Conservation (phyloP, 2,888 invertebrate genomes). For the Lutraria lutraria region DNA sequence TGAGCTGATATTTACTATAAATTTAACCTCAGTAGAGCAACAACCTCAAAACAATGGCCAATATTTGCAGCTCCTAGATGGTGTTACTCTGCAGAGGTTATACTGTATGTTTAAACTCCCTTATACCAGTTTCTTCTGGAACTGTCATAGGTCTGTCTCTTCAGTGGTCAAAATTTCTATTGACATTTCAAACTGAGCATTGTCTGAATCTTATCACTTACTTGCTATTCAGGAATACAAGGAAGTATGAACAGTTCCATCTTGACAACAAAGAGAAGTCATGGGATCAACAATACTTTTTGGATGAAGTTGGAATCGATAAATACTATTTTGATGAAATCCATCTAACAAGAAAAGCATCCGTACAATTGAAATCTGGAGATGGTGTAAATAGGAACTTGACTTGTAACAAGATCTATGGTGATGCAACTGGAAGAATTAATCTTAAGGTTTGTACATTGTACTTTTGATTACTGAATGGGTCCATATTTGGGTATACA, state of each 20-base stretch:
- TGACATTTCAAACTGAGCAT: not conserved
- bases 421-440: conserved; percentile 76
- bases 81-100: no score
- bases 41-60: no score
- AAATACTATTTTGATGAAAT: conserved; percentile 76
- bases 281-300: conserved; percentile 77
- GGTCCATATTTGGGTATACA: no score
- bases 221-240: conserved; percentile 49
- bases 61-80: no score
- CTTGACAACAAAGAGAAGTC: conserved; percentile 73
- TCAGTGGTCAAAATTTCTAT: no score
- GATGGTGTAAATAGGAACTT: conserved; percentile 60
- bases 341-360: conserved; percentile 72
- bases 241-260: conserved; percentile 71
- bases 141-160: no score
- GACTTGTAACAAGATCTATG: conserved; percentile 68
- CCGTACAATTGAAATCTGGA: conserved; percentile 70
- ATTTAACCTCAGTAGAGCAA: no score
- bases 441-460: conserved; percentile 59
- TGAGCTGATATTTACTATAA: no score
- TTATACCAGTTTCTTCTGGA: no score
- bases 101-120: no score
- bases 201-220: not conserved
- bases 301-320: conserved; percentile 69
- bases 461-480: not conserved